A percentile compares a stretch with the other conserved stretches of the same genome.
Evolutionary conservation across 2,797 vertebrate genomes (phyloP).

Genomic region (Chiroxiphia lanceolata): DNA sequence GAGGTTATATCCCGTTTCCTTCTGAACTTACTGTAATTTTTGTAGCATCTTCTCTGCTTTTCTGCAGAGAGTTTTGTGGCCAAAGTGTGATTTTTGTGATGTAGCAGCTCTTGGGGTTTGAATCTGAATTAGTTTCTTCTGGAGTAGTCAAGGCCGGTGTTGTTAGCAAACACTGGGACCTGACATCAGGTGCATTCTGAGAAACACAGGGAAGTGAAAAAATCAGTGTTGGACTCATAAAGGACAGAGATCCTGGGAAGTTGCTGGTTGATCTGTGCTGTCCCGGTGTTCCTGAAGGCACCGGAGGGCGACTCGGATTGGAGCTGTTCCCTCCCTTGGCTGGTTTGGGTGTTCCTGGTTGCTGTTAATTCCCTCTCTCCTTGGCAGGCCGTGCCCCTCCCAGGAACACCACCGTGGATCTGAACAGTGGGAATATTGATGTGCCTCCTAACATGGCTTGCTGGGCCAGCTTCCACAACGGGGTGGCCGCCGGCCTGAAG

Average conservation of each 20-base stretch:
- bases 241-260: neutral
- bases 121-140: no score
- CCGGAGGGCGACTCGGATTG: rapidly evolving
- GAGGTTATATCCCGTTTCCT: neutral
- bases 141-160: no score
- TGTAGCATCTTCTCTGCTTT: neutral
- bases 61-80: neutral
- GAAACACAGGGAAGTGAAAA: neutral
- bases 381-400: constrained; percentile 91
- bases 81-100: neutral
- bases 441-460: constrained; percentile 97
- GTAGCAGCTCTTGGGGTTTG: neutral
- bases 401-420: constrained; percentile 92
- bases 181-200: neutral
- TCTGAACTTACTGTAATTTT: neutral
- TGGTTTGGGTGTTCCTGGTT: neutral
- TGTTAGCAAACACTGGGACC: neutral
- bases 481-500: constrained; percentile 94
- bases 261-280: neutral
- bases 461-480: constrained; percentile 98
- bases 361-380: neutral
- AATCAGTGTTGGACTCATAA: neutral
- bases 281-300: neutral
- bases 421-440: constrained; percentile 96
- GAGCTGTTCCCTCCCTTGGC: neutral